Evolutionary conservation across 2,888 invertebrate species (phyloP).

Genomic region (Ochropleura plecta): DNA sequence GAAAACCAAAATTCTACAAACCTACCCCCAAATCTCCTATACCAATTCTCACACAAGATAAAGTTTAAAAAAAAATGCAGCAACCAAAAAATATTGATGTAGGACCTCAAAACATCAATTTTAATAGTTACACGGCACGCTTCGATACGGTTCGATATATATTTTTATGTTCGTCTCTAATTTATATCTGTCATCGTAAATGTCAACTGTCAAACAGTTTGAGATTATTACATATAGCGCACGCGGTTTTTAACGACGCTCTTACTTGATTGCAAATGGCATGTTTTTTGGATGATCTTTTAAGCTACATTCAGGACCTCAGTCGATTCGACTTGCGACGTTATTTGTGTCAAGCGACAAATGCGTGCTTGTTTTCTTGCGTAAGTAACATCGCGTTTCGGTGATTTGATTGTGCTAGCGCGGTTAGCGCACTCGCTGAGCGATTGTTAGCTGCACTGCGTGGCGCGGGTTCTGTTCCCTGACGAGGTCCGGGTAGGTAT

Average conservation of each 20-base stretch:
- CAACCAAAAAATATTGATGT: constrained; percentile 15
- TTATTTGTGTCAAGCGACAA: not conserved
- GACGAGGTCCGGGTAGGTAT: too few relatives aligned
- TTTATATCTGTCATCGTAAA: constrained; percentile 88
- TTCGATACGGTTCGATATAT: constrained; percentile 82
- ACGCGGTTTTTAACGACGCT: constrained; percentile 85
- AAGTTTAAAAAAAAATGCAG: not conserved
- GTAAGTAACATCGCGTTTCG: not conserved
- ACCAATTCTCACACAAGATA: not conserved
- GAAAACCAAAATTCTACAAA: not conserved
- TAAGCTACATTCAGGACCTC: not conserved
- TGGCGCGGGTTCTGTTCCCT: not conserved
- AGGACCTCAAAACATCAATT: constrained; percentile 50
- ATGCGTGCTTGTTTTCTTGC: not conserved
- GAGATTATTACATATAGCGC: constrained; percentile 84
- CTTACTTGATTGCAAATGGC: constrained; percentile 79
- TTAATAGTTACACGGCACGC: constrained; percentile 86
- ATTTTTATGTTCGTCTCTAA: constrained; percentile 87
- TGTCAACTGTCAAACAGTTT: constrained; percentile 81
- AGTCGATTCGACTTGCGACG: not conserved
- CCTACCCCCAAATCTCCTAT: too few relatives aligned
- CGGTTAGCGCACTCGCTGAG: not conserved
- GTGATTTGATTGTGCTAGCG: not conserved
- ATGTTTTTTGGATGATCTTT: constrained; percentile 51
- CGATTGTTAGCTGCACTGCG: not conserved